Evolutionary conservation across 1,140 invertebrate genomes (phyloP).

Genomic region (Drosophila pallidifrons): DNA sequence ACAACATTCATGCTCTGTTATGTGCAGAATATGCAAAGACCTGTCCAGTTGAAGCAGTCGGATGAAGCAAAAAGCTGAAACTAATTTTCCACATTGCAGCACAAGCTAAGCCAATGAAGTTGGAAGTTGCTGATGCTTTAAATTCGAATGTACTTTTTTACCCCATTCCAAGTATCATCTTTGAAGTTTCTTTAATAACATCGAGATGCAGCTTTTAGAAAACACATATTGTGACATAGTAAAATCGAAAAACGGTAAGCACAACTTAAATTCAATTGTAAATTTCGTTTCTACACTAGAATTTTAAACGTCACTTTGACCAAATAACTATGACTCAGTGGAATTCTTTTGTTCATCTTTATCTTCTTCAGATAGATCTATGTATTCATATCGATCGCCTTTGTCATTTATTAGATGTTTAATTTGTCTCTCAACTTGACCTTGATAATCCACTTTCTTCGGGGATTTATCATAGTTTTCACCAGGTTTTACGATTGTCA

Average conservation of each 20-base stretch:
- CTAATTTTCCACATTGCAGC: constrained; percentile 66
- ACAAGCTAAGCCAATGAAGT: constrained; percentile 54
- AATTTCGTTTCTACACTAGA: neutral
- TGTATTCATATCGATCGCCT: neutral
- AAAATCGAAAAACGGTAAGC: neutral
- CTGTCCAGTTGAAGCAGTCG: constrained; percentile 17
- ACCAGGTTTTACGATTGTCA: constrained; percentile 14
- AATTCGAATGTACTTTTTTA: neutral
- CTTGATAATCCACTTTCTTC: neutral
- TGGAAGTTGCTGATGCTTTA: constrained; percentile 25
- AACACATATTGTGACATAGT: neutral
- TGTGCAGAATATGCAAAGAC: constrained; percentile 25
- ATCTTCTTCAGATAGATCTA: neutral
- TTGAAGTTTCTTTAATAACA: neutral
- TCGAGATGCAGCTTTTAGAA: too few relatives aligned
- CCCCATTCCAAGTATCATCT: neutral
- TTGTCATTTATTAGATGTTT: neutral
- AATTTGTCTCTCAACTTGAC: neutral
- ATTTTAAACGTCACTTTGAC: neutral
- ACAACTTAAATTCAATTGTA: neutral
- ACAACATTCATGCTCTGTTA: constrained; percentile 15
- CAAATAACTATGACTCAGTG: too few relatives aligned
- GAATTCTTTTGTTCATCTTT: neutral
- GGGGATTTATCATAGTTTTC: neutral
- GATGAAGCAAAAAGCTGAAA: constrained; percentile 47